Evolutionary conservation across 2,888 invertebrate species (phyloP), one percentile per base, ranked within the genome.

Genomic region (Pantelozetes paolii): DNA sequence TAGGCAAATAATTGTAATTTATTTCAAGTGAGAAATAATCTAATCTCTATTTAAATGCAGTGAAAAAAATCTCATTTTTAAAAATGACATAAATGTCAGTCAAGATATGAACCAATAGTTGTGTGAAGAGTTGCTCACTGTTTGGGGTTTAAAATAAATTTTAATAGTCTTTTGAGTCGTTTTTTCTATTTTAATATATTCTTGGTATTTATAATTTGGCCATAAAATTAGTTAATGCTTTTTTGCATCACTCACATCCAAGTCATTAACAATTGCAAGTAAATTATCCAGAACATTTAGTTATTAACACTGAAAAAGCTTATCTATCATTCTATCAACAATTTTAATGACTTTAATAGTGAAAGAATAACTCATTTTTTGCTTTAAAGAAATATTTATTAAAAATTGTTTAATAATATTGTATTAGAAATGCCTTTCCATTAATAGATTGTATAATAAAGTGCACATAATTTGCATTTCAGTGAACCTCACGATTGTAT

Each of bases 281-380:
- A 64, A 64, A 64, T 64, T 64, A 64, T 64, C 36, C 64, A 40
- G 20, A 64, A 64, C 64, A 30, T 64, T 40, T 64, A 40, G 64
- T 64, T 64, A 40, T 64, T 64, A 64, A 64, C 40, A 64, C 64
- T 64, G 20, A 40, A 6, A 64, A 36, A n/a, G 18, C 18, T 64
- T 64, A 64, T 64, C 64, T 40, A 30, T 40, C 40, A 40, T 40
- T 18, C 15, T 40, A 64, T 64, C 32, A 64, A 40, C 64, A 64
- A 62, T 40, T 64, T n/a, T 28, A 64, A 32, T 32, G 28, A 20
- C 9, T 64, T 64, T 40, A 40, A 64, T 40, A 64, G 23, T 40
- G 32, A 32, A 9, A 50, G 20, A 50, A n/a, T 50, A 28, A 54
- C 18, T 54, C 54, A 54, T 23, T 54, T 26, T 9, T 6, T 18